A percentile compares a stretch with the other conserved stretches of the same genome.
Conservation (phyloP, 1,140 invertebrate genomes). For the Acromyrmex heyeri region DNA sequence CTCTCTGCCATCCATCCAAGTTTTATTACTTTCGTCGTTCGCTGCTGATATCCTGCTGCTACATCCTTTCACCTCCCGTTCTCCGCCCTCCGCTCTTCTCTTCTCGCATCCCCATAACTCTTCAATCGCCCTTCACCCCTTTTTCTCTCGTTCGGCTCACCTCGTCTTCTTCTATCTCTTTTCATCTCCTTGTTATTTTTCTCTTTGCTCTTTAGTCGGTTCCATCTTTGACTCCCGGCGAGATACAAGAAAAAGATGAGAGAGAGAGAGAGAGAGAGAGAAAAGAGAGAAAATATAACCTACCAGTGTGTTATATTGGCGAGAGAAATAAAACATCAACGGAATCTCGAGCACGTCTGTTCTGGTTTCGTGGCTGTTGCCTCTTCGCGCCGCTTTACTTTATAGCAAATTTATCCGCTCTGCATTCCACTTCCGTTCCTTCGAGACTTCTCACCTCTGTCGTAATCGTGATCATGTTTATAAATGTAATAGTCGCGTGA, state of each 20-base stretch:
- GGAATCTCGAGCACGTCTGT: constrained; percentile 58
- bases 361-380: constrained; percentile 53
- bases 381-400: constrained; percentile 48
- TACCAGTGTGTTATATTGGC: constrained; percentile 43
- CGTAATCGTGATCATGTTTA: constrained; percentile 3
- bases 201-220: constrained; percentile 41
- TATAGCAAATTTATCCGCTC: constrained; percentile 36
- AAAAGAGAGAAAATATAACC: not conserved
- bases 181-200: constrained; percentile 57
- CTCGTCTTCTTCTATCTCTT: constrained; percentile 35
- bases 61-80: not conserved
- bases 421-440: constrained; percentile 5
- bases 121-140: constrained; percentile 13
- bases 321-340: constrained; percentile 54
- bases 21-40: constrained; percentile 69
- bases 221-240: constrained; percentile 25
- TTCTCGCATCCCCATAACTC: constrained; percentile 38
- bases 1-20: constrained; percentile 50
- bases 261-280: not conserved
- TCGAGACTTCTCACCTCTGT: not conserved
- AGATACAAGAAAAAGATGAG: constrained; percentile 40
- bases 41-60: constrained; percentile 49
- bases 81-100: constrained; percentile 3
- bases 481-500: constrained; percentile 12
- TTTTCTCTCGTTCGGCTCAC: constrained; percentile 4